Base-by-base conservation (phyloP, 2,888 invertebrate species). In the Eupithecia abbreviata region DNA sequence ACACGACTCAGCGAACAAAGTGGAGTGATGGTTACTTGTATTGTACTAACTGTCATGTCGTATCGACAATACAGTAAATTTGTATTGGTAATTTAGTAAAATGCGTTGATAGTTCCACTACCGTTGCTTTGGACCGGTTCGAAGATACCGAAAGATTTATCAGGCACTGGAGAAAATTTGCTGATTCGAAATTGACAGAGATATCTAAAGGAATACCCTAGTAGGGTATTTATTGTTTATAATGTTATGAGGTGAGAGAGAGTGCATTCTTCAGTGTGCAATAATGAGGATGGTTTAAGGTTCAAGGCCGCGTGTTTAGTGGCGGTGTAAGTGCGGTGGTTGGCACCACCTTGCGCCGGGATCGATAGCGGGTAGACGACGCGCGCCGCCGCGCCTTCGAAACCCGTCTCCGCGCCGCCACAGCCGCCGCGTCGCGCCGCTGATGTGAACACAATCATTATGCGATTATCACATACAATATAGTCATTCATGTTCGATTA, bases 351-450 rank as follows among this genome's bases (percentile, higher is more conserved):
- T 88, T 87, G 89, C 87, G 89, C 85, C 87, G 88, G 90, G 92
- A 93, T 94, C 94, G 90, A 93, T 94, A 93, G 90, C 90, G 89
- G 87, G 88, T 89, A 88, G 92, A 89, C 91, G 92, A 87, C 89
- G 90, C 91, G 91, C 91, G 90, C 91, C 92, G 92, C 91, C 55
- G 18, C 89, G 88, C 88, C 86, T 84, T 85, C 83, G 80, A 69
- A 69, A 69, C 69, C 74, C 86, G 88, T 90, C 84, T 79, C 80
- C 85, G 82, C 84, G 84, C 85, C 30, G 30, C 30, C 30, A 1
- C 30, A 0, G 30, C 30, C 30, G 30, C 30, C 84, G 15, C 51
- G 10, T 6, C 90, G 88, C 89, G 87, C 87, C 86, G 84, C 84
- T 83, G 81, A 83, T 84, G 83, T 83, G 82, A 86, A 83, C 87